These are phyloP conservation scores for Macrosteles quadrilineatus DNA, from an alignment of 1,140 invertebrate species.

Conservation along the genomic window DNA sequence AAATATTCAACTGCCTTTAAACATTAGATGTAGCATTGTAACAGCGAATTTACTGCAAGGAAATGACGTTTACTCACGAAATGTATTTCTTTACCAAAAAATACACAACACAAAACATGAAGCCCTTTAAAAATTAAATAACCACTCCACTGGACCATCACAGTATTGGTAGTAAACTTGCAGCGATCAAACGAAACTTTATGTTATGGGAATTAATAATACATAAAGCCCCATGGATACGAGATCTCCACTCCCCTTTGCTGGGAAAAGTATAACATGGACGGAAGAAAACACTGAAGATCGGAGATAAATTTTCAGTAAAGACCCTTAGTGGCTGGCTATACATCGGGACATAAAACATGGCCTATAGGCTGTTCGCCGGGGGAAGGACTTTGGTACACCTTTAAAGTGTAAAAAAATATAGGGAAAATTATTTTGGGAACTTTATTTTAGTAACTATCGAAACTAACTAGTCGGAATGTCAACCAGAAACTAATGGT, in stretches of 20 bases:
- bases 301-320: slow-evolving; percentile 22
- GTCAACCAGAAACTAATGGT: too few relatives aligned
- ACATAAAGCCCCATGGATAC: slow-evolving; percentile 1
- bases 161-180: too few relatives aligned
- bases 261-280: slow-evolving; percentile 12
- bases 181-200: too few relatives aligned
- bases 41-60: too few relatives aligned
- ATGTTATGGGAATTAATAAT: background rate
- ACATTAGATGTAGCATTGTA: too few relatives aligned
- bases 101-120: too few relatives aligned
- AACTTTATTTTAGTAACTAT: background rate
- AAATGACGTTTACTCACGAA: too few relatives aligned
- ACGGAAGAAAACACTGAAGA: slow-evolving; percentile 24
- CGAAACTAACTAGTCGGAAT: too few relatives aligned
- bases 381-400: background rate
- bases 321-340: slow-evolving; percentile 11
- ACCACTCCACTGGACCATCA: too few relatives aligned
- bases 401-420: background rate
- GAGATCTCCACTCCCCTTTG: background rate
- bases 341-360: slow-evolving; percentile 22
- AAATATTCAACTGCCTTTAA: too few relatives aligned
- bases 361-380: background rate
- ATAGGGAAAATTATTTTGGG: background rate
- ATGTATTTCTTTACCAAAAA: too few relatives aligned
- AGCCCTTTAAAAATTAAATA: too few relatives aligned